Percentiles rank a stretch among this genome's conserved stretches.
Evolutionary conservation across 2,113 vertebrate species (phyloP).

Genomic region (Bos javanicus): DNA sequence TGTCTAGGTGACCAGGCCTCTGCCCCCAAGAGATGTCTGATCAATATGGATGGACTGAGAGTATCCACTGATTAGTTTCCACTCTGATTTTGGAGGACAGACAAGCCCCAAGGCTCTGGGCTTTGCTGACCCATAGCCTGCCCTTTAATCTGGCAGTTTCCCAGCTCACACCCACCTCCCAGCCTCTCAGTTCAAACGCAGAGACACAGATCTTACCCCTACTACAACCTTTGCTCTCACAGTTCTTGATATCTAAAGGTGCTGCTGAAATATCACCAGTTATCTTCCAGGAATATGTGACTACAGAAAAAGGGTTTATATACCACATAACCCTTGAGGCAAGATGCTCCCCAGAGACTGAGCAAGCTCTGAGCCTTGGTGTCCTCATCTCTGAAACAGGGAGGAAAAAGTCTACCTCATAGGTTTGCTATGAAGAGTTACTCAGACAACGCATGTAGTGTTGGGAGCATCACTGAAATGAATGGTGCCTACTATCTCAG

Average conservation of each 20-base stretch:
- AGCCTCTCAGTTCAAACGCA: background rate
- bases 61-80: slow-evolving; percentile 45
- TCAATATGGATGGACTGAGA: slow-evolving; percentile 38
- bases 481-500: background rate
- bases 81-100: slow-evolving; percentile 34
- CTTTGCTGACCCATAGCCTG: background rate
- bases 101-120: slow-evolving; percentile 33
- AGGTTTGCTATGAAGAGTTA: background rate
- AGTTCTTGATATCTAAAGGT: background rate
- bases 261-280: slow-evolving; percentile 11
- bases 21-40: slow-evolving; percentile 41
- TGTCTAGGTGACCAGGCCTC: background rate
- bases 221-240: background rate
- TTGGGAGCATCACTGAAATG: background rate
- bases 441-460: background rate
- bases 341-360: background rate
- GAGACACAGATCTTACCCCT: background rate
- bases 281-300: slow-evolving; percentile 1
- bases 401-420: background rate
- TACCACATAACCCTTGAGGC: background rate
- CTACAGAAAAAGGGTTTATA: background rate
- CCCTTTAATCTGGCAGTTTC: slow-evolving; percentile 10
- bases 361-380: slow-evolving; percentile 17
- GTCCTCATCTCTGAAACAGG: slow-evolving; percentile 7
- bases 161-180: background rate